These are phyloP conservation scores for Opisthograptis luteolata DNA, from an alignment of 2,888 invertebrate species.

Conservation along the genomic window DNA sequence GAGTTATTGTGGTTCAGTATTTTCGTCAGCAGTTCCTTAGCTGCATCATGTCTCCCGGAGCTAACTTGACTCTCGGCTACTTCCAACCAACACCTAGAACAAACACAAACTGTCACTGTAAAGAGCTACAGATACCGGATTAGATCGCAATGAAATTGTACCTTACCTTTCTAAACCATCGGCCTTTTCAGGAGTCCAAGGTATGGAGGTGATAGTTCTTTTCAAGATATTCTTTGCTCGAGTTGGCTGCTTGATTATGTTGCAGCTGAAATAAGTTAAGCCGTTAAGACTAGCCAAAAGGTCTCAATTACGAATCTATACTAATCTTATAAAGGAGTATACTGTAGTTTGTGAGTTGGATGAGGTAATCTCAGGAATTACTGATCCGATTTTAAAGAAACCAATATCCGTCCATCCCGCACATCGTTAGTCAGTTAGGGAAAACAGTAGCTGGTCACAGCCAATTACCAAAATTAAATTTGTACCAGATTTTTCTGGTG, in stretches of 20 bases:
- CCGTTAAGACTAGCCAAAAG: too few species aligned
- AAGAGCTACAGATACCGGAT: too few species aligned
- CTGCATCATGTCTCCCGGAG: slow-evolving; percentile 92
- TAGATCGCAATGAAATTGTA: neutral
- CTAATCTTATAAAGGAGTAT: too few species aligned
- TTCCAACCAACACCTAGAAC: slow-evolving; percentile 92
- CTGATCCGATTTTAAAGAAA: too few species aligned
- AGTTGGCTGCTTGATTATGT: slow-evolving; percentile 95
- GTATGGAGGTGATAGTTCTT: slow-evolving; percentile 89
- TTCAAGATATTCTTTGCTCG: slow-evolving; percentile 97
- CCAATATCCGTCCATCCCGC: too few species aligned
- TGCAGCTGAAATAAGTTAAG: slow-evolving; percentile 85
- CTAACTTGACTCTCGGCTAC: slow-evolving; percentile 93
- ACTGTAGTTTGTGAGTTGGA: too few species aligned
- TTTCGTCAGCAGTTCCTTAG: slow-evolving; percentile 91
- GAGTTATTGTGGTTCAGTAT: slow-evolving; percentile 93
- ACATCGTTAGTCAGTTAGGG: too few species aligned
- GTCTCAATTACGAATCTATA: too few species aligned
- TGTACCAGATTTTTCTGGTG: too few species aligned
- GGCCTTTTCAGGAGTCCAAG: slow-evolving; percentile 98
- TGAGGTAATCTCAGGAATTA: too few species aligned
- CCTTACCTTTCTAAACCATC: slow-evolving; percentile 92
- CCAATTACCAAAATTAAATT: too few species aligned
- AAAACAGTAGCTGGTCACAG: too few species aligned
- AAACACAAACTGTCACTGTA: neutral